These are phyloP conservation scores for Callaeas wilsoni DNA, from an alignment of 2,113 vertebrate species.

Conservation along the genomic window DNA sequence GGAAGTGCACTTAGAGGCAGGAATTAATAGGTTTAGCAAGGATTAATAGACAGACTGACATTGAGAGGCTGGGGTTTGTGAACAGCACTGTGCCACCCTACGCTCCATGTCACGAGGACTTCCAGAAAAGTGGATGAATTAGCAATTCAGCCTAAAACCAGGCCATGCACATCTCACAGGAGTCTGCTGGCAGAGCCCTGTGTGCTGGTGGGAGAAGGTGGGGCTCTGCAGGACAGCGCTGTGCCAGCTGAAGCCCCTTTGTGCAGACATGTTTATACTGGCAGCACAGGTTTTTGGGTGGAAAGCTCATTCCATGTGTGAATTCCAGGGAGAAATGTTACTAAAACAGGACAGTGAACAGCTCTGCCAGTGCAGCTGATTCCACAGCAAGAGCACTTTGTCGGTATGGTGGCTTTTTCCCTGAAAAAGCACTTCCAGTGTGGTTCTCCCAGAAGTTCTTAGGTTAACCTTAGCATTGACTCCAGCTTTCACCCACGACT, in stretches of 20 bases:
- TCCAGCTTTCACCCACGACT: not conserved
- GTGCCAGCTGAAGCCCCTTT: slow-evolving; percentile 12
- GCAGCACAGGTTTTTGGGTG: not conserved
- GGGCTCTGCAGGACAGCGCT: not conserved
- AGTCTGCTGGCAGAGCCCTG: not conserved
- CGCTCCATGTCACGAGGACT: not conserved
- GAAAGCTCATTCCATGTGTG: not conserved
- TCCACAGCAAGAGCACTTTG: not conserved
- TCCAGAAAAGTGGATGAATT: not conserved
- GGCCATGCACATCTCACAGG: not conserved
- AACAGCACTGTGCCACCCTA: not conserved
- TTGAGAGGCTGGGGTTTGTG: not conserved
- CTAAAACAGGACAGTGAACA: not conserved
- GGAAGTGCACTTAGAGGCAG: not conserved
- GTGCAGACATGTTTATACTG: not conserved
- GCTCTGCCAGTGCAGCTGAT: slow-evolving; percentile 20
- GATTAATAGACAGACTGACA: slow-evolving; percentile 23
- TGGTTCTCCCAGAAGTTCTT: not conserved
- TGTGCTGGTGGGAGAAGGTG: not conserved
- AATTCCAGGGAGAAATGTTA: not conserved
- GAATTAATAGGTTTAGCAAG: slow-evolving; percentile 48
- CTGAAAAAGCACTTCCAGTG: not conserved
- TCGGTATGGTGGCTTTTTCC: not conserved
- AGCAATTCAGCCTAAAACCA: not conserved
- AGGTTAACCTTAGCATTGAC: not conserved